Base-by-base conservation (phyloP, 2,113 vertebrate genomes). In the Thunnus thynnus region DNA sequence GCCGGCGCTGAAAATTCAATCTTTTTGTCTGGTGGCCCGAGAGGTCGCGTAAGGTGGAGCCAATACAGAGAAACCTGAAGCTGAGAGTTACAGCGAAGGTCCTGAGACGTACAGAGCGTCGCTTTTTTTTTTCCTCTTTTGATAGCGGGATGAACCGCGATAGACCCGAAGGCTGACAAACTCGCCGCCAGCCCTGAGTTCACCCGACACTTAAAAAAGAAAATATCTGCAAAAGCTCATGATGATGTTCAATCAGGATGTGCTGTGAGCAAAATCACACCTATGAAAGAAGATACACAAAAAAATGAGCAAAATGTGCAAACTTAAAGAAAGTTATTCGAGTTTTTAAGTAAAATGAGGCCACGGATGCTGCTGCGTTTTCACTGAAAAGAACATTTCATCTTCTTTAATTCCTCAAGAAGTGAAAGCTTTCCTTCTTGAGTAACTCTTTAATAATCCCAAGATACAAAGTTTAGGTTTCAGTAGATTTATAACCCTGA, bases 1-100 rank as follows among this genome's bases (percentile, higher is more conserved):
- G 72, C 51, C 69, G 2, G 36, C 44, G 55, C 54, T 65, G 76
- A 79, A 65, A 87, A 85, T 54, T 65, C 71, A 17, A 78, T 82
- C 80, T 82, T 77, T 22, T 79, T 80, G 74, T 89, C 13, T 22
- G 5, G 46, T 4, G 14, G 83, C 72, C 76, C 76, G 80, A 66
- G 50, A 72, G 83, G 83, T 89, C 72, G 58, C 6, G 51, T 71
- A 27, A 75, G 84, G 58, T 32, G 12, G 61, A 86, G 25, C 55
- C 48, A 61, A 82, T 72, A 72, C 25, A 32, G 25, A 62, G 57
- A 47, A 63, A 3, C 30, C 18, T 44, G 48, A 82, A 27, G 55
- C 20, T 36, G 65, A 74, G 7, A 67, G 25, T 30, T 79, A 16
- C 46, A 18, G 61, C 1, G 46, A 30, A 68, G 61, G 63, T n/a